Evolutionary conservation across 2,797 vertebrate genomes (phyloP).

Genomic region (Nasua narica): DNA sequence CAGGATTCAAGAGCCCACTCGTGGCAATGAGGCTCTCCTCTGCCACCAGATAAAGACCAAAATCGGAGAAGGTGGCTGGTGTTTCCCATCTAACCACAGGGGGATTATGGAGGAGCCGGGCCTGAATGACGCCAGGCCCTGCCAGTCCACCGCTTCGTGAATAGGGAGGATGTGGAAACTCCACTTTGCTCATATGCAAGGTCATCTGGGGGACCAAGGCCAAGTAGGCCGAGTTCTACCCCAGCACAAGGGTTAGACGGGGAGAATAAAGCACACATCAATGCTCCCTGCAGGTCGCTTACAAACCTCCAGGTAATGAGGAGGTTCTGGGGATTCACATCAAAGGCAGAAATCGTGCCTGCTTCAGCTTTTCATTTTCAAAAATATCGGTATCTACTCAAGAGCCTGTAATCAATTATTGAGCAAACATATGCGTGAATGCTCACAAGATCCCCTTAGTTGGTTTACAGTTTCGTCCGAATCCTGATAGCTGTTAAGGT

Average conservation of each 20-base stretch:
- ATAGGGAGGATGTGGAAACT: not conserved
- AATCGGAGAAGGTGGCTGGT: too few species aligned
- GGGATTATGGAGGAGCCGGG: not conserved
- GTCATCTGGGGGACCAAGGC: not conserved
- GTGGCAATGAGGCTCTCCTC: not conserved
- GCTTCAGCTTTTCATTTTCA: not conserved
- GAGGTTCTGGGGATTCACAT: not conserved
- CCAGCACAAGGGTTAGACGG: too few species aligned
- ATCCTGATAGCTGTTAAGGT: not conserved
- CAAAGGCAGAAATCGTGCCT: not conserved
- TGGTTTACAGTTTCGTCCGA: not conserved
- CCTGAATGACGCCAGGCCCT: not conserved
- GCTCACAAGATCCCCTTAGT: not conserved
- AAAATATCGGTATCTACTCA: not conserved
- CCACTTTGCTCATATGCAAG: not conserved
- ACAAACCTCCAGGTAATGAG: not conserved
- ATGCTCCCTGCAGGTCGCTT: accelerated
- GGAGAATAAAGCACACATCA: accelerated
- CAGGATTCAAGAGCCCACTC: not conserved
- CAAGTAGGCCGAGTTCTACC: not conserved
- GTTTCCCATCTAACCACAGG: not conserved
- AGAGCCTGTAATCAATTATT: not conserved
- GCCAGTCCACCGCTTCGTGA: not conserved
- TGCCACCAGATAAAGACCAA: not conserved
- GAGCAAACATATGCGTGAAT: not conserved